phyloP scores from a whole-genome alignment of 2,888 invertebrate species.

The Pristionchus exspectatus region DNA sequence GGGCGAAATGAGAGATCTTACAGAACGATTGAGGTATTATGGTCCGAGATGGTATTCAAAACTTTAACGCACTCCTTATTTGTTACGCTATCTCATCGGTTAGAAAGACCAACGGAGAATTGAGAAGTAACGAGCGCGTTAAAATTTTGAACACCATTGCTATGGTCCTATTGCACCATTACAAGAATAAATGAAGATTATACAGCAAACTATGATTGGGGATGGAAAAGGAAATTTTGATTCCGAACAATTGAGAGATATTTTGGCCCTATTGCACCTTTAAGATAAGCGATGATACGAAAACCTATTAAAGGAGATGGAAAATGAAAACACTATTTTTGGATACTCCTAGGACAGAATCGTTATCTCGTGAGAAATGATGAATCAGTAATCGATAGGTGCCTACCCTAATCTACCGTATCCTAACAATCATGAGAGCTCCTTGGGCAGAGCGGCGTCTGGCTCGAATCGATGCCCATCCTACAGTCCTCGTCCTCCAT shows the following conservation, averaged over 20 bases:
- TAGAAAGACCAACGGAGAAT: no score
- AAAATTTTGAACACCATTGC: no score
- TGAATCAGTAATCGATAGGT: background rate
- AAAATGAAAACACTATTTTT: background rate
- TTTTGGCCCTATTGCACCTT: no score
- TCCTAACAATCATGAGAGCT: background rate
- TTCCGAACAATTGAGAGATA: no score
- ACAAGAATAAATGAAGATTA: background rate
- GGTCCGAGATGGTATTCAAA: background rate
- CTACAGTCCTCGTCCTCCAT: conserved; percentile 33
- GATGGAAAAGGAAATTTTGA: no score
- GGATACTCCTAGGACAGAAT: background rate
- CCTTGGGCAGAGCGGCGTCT: conserved; percentile 9
- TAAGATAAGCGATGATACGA: no score
- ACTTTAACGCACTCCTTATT: no score
- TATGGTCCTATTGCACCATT: background rate
- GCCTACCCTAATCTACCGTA: background rate
- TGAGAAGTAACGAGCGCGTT: no score
- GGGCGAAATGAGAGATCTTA: background rate
- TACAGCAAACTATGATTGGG: no score
- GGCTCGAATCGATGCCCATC: conserved; percentile 35
- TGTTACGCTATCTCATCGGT: no score
- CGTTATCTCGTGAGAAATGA: no score
- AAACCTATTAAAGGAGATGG: no score
- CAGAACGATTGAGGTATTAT: background rate